Base-by-base conservation (phyloP, 1,140 invertebrate species). In the Heliconius congener region DNA sequence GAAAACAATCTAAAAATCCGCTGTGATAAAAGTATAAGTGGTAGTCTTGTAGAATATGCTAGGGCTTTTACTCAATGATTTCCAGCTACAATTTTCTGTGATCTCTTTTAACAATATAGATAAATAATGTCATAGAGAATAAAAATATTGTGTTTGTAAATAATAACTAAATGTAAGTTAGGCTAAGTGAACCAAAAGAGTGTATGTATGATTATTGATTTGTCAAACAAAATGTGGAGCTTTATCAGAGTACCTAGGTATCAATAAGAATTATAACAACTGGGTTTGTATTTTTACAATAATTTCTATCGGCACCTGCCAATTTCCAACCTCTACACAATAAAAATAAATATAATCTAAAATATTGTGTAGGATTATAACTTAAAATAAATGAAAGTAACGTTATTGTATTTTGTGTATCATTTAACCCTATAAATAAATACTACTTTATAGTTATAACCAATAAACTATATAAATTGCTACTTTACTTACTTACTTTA, bases 1-100 rank as follows among this genome's bases (percentile, higher is more conserved):
- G 85, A 88, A 91, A 89, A 88, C 83, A 91, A 90, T 87, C 77
- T 86, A 86, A 90, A 89, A 92, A 88, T 88, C 89, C 90, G 88
- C 93, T 94, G 93, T 94, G 93, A 94, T 94, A 94, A 93, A 87
- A 87, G 89, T 86, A 88, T 88, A 93, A 90, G 92, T 94, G 92
- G 92, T 93, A 94, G 91, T 92, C 84, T 88, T 86, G 76, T 90
- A 93, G 89, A 90, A 85, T 92, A 93, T 89, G 88, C 86, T 93
- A 94, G 91, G 85, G 84, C 82, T 90, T 89, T 92, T 91, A 93
- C 91, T 93, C 91, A 90, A 94, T 94, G 88, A 93, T 94, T 95
- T 95, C 93, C 93, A 95, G 93, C 94, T 95, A 95, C 94, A 95
- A 95, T 95, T 95, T 95, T 95, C 94, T 95, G 94, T 95, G 94